Percentiles rank a stretch among this genome's conserved stretches.
phyloP scores from a whole-genome alignment of 1,140 invertebrate species.

The Aphelenchoides fujianensis region DNA sequence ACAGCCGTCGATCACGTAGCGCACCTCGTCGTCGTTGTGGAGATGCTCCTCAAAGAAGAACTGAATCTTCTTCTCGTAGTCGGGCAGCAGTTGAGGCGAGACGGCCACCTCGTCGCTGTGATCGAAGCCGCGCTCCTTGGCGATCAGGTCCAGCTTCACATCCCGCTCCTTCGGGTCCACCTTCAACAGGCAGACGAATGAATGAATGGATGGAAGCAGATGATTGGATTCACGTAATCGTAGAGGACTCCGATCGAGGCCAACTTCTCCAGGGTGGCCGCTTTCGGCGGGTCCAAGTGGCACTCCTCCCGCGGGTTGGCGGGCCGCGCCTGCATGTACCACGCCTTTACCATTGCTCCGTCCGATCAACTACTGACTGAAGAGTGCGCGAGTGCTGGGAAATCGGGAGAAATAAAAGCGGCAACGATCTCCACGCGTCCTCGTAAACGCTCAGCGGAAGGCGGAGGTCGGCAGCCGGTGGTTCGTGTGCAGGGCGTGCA shows the following conservation, averaged over 20 bases:
- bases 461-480: background rate
- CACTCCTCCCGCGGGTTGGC: constrained; percentile 77
- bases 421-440: background rate
- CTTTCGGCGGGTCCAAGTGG: constrained; percentile 72
- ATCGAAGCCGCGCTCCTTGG: constrained; percentile 75
- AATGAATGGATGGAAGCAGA: background rate
- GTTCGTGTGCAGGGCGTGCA: too few species aligned
- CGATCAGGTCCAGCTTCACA: constrained; percentile 71
- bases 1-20: constrained; percentile 77
- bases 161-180: constrained; percentile 63
- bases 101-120: constrained; percentile 85
- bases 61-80: constrained; percentile 88
- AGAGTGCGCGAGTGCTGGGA: background rate
- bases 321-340: constrained; percentile 74
- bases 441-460: too few species aligned
- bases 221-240: constrained; percentile 63
- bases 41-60: constrained; percentile 88
- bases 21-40: constrained; percentile 94
- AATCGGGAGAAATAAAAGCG: background rate
- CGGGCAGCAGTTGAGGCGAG: constrained; percentile 75
- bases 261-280: constrained; percentile 71
- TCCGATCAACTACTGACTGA: background rate
- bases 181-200: constrained; percentile 22
- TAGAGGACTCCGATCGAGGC: constrained; percentile 76
- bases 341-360: constrained; percentile 74